Conservation (phyloP, 2,113 vertebrate genomes). For the Pithys albifrons region DNA sequence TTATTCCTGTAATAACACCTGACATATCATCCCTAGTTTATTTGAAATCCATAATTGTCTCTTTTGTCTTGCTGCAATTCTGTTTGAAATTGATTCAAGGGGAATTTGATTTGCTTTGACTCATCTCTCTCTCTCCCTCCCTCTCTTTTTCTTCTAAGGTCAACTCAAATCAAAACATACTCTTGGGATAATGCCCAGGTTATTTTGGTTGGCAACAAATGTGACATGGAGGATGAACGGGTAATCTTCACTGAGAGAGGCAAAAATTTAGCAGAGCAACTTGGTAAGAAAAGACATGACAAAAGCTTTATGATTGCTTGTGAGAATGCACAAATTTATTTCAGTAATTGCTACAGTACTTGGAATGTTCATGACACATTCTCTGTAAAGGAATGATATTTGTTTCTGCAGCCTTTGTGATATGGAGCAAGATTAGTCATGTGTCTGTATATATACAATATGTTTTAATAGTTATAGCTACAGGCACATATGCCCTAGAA, state of each 20-base stretch:
- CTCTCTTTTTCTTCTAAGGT: constrained; percentile 78
- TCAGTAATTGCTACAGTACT: neutral
- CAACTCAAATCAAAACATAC: constrained; percentile 98
- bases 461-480: neutral
- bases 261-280: constrained; percentile 91
- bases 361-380: neutral
- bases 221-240: constrained; percentile 97
- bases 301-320: neutral
- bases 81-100: neutral
- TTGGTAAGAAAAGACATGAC: constrained; percentile 80
- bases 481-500: neutral
- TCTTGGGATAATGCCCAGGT: constrained; percentile 99
- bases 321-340: neutral
- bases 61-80: neutral
- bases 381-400: neutral
- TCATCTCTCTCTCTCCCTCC: neutral
- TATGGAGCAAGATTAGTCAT: neutral
- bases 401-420: neutral
- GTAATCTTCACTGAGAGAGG: constrained; percentile 91
- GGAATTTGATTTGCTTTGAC: constrained; percentile 17
- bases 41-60: neutral
- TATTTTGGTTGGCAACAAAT: constrained; percentile 94
- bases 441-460: neutral
- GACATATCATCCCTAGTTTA: neutral
- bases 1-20: neutral